A percentile compares a stretch with the other conserved stretches of the same genome.
Conservation (phyloP, 2,113 vertebrate species). For the Hemicordylus capensis region DNA sequence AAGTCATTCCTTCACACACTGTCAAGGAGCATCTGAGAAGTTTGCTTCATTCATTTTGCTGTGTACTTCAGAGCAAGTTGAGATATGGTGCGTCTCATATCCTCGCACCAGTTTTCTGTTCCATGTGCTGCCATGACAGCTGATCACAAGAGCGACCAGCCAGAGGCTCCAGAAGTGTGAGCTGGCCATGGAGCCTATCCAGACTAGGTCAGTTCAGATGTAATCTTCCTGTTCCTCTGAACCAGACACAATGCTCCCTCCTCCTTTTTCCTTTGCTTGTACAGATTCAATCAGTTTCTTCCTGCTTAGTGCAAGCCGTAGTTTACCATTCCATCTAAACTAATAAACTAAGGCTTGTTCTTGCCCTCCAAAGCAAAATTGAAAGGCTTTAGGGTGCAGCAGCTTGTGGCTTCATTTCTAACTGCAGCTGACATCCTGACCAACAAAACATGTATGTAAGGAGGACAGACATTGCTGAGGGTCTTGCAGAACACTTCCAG, state of each 20-base stretch:
- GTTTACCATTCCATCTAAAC: neutral
- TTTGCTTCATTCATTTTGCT: accelerated
- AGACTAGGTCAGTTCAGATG: too few species aligned
- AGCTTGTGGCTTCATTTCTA: too few species aligned
- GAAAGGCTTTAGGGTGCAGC: neutral
- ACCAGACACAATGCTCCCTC: too few species aligned
- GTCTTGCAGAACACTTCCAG: too few species aligned
- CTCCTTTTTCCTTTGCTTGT: too few species aligned
- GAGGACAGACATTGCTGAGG: too few species aligned
- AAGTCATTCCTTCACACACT: too few species aligned
- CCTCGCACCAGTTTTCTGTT: neutral
- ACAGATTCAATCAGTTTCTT: neutral
- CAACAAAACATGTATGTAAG: too few species aligned
- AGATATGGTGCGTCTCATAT: neutral
- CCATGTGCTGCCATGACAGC: neutral
- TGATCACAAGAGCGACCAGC: neutral
- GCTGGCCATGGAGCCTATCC: neutral
- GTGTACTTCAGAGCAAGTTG: neutral
- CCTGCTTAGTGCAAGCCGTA: neutral
- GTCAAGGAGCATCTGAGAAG: accelerated
- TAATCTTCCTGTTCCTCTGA: too few species aligned
- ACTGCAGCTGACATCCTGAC: too few species aligned
- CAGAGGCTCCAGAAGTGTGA: neutral
- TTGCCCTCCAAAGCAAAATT: neutral
- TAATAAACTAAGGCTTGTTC: neutral